phyloP scores from a whole-genome alignment of 2,797 vertebrate species.

The Cuculus canorus region DNA sequence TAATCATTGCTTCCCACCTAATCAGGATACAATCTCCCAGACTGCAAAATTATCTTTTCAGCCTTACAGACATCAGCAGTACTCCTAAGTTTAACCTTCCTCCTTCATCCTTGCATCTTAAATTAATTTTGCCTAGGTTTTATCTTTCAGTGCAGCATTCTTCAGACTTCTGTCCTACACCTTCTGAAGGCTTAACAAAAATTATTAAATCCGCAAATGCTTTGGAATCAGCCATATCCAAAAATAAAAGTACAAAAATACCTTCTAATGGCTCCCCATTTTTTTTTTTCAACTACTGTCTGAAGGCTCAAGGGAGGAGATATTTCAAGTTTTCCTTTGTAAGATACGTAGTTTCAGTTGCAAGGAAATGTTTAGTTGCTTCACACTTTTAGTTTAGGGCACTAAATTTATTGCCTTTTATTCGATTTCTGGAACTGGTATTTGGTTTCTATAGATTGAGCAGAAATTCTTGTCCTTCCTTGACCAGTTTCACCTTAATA shows the following conservation, averaged over 20 bases:
- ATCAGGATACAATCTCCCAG: neutral
- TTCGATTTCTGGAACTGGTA: neutral
- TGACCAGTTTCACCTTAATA: neutral
- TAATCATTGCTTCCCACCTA: neutral
- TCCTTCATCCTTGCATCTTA: neutral
- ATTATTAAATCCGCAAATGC: neutral
- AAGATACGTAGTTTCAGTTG: neutral
- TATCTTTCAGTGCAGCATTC: neutral
- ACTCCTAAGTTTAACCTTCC: neutral
- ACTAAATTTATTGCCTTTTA: neutral
- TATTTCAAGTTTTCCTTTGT: neutral
- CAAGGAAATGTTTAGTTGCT: neutral
- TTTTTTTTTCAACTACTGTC: neutral
- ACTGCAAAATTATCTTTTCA: neutral
- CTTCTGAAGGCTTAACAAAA: neutral
- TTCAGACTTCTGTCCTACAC: neutral
- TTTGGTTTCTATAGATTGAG: neutral
- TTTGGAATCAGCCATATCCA: neutral
- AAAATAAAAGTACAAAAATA: slow-evolving; percentile 16
- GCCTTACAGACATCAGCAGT: neutral
- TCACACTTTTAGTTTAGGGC: slow-evolving; percentile 4
- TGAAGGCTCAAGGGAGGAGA: neutral
- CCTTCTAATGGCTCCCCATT: neutral
- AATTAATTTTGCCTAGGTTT: neutral
- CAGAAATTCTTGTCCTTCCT: neutral